phyloP scores from a whole-genome alignment of 2,888 invertebrate genomes.

The Bombylius discolor region DNA sequence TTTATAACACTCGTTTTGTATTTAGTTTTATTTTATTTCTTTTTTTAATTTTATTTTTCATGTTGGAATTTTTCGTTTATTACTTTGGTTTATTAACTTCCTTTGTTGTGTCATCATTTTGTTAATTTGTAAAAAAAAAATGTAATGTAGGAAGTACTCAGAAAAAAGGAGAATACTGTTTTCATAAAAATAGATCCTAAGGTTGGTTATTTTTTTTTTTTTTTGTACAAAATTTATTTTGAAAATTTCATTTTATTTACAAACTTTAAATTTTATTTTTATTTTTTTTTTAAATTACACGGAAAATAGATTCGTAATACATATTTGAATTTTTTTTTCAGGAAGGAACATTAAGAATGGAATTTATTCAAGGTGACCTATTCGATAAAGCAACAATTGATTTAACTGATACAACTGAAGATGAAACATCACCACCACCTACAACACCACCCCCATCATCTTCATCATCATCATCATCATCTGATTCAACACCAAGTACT shows the following conservation, averaged over 20 bases:
- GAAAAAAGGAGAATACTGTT: constrained; percentile 41
- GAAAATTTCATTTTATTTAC: no score
- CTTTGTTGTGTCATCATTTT: no score
- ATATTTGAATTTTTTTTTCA: constrained; percentile 6
- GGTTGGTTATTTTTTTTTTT: constrained; percentile 14
- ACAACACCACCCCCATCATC: background rate
- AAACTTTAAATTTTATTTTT: no score
- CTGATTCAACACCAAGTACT: background rate
- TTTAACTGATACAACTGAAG: background rate
- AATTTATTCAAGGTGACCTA: constrained; percentile 13
- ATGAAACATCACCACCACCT: background rate
- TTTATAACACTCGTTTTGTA: no score
- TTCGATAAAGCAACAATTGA: constrained; percentile 1
- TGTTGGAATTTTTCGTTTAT: no score
- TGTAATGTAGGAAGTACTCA: constrained; percentile 30
- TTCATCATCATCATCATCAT: background rate
- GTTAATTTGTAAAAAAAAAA: no score
- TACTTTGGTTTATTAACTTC: no score
- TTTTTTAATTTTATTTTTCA: no score
- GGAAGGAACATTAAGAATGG: constrained; percentile 18
- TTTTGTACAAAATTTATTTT: background rate
- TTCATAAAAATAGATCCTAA: constrained; percentile 44
- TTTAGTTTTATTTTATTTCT: no score
- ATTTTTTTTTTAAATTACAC: no score
- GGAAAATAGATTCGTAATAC: background rate